phyloP scores from a whole-genome alignment of 2,888 invertebrate genomes.

The Kuschelorhynchus macadamiae region DNA sequence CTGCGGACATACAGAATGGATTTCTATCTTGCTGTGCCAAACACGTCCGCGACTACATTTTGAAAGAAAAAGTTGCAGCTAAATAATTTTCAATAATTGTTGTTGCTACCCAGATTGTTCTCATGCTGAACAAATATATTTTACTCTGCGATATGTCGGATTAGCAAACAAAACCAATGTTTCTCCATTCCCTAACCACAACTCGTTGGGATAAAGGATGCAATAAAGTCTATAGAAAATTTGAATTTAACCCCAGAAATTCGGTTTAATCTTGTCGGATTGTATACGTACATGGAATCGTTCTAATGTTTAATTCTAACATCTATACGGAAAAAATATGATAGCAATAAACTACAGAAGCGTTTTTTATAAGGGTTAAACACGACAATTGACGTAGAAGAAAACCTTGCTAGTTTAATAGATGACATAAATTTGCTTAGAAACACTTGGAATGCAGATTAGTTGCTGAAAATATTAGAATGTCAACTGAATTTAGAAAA shows the following conservation, averaged over 20 bases:
- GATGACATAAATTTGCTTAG: conserved; percentile 10
- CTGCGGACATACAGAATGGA: conserved; percentile 7
- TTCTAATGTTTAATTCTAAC: conserved; percentile 3
- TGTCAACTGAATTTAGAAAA: conserved; percentile 11
- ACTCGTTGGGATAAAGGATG: conserved; percentile 15
- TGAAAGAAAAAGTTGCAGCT: conserved; percentile 15
- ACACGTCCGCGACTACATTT: conserved; percentile 15
- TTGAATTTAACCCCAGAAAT: conserved; percentile 16
- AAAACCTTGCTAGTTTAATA: conserved; percentile 9
- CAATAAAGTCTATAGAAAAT: conserved; percentile 9
- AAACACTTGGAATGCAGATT: conserved; percentile 14
- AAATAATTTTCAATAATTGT: conserved; percentile 19
- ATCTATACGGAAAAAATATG: conserved; percentile 5
- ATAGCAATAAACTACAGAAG: conserved; percentile 5
- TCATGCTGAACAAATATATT: conserved; percentile 12
- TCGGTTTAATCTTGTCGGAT: conserved; percentile 1
- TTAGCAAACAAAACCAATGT: too few species aligned
- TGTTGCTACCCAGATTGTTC: conserved; percentile 25
- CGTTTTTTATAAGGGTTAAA: not conserved
- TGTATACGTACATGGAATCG: conserved; percentile 2
- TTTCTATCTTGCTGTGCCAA: conserved; percentile 6
- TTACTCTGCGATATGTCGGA: conserved; percentile 12
- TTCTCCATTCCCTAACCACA: not conserved
- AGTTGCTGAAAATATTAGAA: conserved; percentile 9
- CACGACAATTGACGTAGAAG: conserved; percentile 11